phyloP scores from a whole-genome alignment of 1,140 invertebrate genomes.

The Hyles euphorbiae region DNA sequence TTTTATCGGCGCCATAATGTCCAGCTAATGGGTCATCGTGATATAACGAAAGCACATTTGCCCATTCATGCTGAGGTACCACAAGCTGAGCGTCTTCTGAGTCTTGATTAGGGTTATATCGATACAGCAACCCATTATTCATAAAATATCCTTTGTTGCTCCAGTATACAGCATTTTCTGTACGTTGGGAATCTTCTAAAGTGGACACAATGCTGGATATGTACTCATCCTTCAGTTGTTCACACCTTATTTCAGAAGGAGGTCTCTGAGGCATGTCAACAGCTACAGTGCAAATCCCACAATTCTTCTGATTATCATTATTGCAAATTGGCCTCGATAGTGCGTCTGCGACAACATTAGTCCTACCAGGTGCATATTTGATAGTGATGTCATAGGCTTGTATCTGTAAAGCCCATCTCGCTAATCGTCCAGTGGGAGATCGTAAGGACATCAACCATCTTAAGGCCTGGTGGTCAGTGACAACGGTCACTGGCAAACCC shows the following conservation, averaged over 20 bases:
- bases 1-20: conserved; percentile 30
- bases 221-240: conserved; percentile 30
- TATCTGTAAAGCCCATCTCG: conserved; percentile 65
- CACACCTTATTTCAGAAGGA: conserved; percentile 21
- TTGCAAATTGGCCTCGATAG: conserved; percentile 30
- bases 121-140: conserved; percentile 21
- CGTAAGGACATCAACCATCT: conserved; percentile 63
- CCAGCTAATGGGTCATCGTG: conserved; percentile 21
- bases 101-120: conserved; percentile 9
- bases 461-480: conserved; percentile 71
- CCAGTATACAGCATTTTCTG: conserved; percentile 16
- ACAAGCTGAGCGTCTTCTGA: conserved; percentile 19
- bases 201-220: conserved; percentile 22
- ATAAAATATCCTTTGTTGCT: conserved; percentile 22
- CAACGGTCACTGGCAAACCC: conserved; percentile 23
- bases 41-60: conserved; percentile 14
- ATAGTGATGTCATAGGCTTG: conserved; percentile 55
- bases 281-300: conserved; percentile 23
- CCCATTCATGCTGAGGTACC: conserved; percentile 15
- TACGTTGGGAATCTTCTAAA: conserved; percentile 13
- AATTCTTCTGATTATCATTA: conserved; percentile 9
- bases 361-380: conserved; percentile 34
- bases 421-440: conserved; percentile 52
- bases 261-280: conserved; percentile 25
- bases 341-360: conserved; percentile 41